A percentile compares a stretch with the other conserved stretches of the same genome.
Conservation (phyloP, 2,888 invertebrate species). For the Leucophora obtusa region DNA sequence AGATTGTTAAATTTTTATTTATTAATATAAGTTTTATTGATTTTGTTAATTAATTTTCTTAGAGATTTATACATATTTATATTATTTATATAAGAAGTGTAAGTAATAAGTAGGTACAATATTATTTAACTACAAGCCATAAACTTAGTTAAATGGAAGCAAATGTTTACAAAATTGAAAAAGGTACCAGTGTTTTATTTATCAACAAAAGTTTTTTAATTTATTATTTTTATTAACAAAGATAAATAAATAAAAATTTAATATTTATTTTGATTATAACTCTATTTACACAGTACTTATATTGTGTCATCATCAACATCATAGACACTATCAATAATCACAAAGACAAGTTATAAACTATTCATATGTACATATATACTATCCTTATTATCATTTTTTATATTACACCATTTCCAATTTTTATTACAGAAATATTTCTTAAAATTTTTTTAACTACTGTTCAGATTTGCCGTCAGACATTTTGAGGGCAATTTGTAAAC, state of each 20-base stretch:
- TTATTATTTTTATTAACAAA: conserved; percentile 1
- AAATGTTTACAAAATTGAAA: conserved; percentile 15
- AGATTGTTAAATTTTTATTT: too few species aligned
- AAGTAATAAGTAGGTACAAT: neutral
- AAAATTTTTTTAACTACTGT: too few species aligned
- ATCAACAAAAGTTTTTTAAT: neutral
- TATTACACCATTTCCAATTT: neutral
- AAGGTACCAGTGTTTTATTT: conserved; percentile 9
- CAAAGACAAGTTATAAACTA: neutral
- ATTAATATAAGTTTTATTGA: too few species aligned
- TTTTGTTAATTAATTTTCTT: too few species aligned
- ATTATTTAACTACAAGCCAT: neutral
- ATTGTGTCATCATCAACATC: conserved; percentile 20
- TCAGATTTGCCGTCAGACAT: too few species aligned
- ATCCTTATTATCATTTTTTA: neutral
- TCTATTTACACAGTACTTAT: conserved; percentile 45
- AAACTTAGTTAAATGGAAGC: conserved; percentile 22
- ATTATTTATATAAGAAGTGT: too few species aligned
- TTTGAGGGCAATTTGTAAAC: too few species aligned
- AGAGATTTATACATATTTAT: too few species aligned
- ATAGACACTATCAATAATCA: neutral
- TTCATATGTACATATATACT: neutral
- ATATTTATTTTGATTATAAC: conserved; percentile 42
- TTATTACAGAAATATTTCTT: neutral
- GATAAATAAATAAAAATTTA: conserved; percentile 8